A percentile compares a stretch with the other conserved stretches of the same genome.
phyloP scores from a whole-genome alignment of 1,140 invertebrate genomes.

The Scaptomyza graminum region DNA sequence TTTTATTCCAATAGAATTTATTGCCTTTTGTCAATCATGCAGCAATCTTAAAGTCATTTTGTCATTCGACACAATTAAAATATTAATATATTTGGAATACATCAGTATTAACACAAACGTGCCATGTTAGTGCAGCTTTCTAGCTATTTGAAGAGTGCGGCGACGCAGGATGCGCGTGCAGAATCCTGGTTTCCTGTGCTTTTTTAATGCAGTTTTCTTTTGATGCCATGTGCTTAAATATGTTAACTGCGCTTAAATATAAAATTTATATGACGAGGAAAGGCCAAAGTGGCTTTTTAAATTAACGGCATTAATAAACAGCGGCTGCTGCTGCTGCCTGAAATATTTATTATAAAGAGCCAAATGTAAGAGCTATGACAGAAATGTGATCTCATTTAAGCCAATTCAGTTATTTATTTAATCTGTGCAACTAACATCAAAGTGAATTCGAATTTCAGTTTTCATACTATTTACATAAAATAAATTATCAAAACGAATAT shows the following conservation, averaged over 20 bases:
- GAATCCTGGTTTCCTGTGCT: slow-evolving; percentile 1
- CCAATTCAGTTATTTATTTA: background rate
- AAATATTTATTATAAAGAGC: background rate
- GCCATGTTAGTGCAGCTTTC: background rate
- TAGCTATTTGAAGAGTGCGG: background rate
- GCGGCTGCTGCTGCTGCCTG: slow-evolving; percentile 4
- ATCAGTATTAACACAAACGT: too few species aligned
- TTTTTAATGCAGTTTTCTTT: slow-evolving; percentile 33
- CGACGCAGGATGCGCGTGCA: slow-evolving; percentile 3
- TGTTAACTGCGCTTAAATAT: slow-evolving; percentile 66
- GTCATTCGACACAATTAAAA: too few species aligned
- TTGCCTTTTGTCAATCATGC: too few species aligned
- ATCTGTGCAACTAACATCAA: background rate
- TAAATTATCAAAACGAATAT: background rate
- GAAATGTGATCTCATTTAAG: background rate
- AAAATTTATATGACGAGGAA: slow-evolving; percentile 52
- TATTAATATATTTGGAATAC: too few species aligned
- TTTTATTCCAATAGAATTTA: too few species aligned
- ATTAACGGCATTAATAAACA: slow-evolving; percentile 66
- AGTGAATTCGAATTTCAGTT: slow-evolving; percentile 12
- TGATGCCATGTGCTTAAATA: slow-evolving; percentile 49
- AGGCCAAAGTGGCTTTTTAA: slow-evolving; percentile 67
- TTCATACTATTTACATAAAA: background rate
- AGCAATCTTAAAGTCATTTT: too few species aligned
- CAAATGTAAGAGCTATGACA: background rate